Base-by-base conservation (phyloP, 1,140 invertebrate genomes). In the Rhyzopertha dominica region DNA sequence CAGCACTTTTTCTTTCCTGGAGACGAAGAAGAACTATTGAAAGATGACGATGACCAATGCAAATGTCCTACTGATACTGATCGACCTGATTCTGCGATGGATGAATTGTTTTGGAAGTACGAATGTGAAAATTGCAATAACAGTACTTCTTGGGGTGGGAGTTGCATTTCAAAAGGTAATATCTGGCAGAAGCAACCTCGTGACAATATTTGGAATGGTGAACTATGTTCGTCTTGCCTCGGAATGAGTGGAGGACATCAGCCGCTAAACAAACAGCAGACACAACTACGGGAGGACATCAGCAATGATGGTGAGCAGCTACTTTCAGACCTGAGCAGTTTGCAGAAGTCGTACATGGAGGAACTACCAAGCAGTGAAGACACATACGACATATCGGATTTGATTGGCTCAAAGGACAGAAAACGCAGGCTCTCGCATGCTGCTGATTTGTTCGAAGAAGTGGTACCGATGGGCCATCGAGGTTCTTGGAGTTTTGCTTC, bases 221-320 rank as follows among this genome's bases (percentile, higher is more conserved):
- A 49, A 10, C 23, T 47, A 4, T 48, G 46, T 19, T 42, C 43
- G 46, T n/a, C 28, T 9, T 48, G 37, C 17, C 23, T n/a, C n/a
- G n/a, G n/a, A n/a, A n/a, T 49, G 13, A 29, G 16, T 29, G 28
- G 40, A 4, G 26, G 39, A 22, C 35, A 29, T 13, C 46, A 37
- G n/a, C 49, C 40, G 12, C 24, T 47, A 2, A 23, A 34, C 7
- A 35, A 13, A 9, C 30, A 54, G 10, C 40, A 54, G 8, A 43
- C 43, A 16, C 45, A 57, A 24, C 34, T 66, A n/a, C 53, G 62
- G 10, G 61, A 66, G 39, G 63, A 66, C 34, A 53, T 59, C 19
- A 54, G 45, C 14, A 49, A 58, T 25, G 63, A 66, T 25, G 62
- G 60, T 7, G 63, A 66, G 43, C 55, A 59, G 25, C 46, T 66